Conservation (phyloP, 2,113 vertebrate genomes). For the Cichladusa arquata region DNA sequence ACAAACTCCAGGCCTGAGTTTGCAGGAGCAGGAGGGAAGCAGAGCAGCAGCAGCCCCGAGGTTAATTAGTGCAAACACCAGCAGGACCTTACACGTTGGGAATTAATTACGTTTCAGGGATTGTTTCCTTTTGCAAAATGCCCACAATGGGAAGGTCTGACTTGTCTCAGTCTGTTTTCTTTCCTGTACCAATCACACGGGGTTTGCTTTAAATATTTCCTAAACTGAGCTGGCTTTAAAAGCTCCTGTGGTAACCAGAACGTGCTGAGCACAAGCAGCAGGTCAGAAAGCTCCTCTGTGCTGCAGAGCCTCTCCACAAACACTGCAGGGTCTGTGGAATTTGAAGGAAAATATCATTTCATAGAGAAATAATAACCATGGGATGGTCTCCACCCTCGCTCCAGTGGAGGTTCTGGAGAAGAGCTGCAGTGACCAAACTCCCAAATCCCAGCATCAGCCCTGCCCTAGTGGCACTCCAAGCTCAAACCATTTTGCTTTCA, state of each 20-base stretch:
- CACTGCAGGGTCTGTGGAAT: neutral
- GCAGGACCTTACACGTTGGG: neutral
- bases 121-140: neutral
- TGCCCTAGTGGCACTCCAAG: neutral
- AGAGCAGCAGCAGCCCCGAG: neutral
- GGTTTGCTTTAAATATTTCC: neutral
- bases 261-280: neutral
- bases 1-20: neutral
- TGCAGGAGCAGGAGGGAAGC: neutral
- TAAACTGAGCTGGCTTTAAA: neutral
- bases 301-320: neutral
- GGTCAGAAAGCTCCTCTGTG: neutral
- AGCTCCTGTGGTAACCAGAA: neutral
- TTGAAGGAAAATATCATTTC: neutral
- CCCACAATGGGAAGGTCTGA: neutral
- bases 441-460: neutral
- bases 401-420: fast-evolving
- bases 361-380: fast-evolving
- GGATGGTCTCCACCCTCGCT: neutral
- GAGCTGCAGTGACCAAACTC: neutral
- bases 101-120: neutral
- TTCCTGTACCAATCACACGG: neutral
- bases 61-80: neutral
- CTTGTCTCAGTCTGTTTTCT: constrained; percentile 15
- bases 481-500: neutral